phyloP scores from a whole-genome alignment of 2,113 vertebrate genomes.

The Rhabdornis inornatus region DNA sequence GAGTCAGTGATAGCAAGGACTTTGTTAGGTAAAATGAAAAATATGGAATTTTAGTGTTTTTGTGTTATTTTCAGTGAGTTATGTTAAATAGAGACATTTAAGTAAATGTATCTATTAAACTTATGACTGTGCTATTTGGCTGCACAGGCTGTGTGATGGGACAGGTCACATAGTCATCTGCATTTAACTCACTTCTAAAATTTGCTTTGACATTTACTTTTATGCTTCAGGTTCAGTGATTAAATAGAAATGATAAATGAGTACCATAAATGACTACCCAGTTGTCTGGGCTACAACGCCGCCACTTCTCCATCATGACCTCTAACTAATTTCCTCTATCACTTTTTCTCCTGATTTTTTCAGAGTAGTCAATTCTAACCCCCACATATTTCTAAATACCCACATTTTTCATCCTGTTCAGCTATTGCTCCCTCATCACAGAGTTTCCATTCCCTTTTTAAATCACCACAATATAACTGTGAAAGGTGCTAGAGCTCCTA shows the following conservation, averaged over 20 bases:
- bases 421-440: background rate
- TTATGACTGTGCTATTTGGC: background rate
- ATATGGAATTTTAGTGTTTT: background rate
- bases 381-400: background rate
- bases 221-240: conserved; percentile 24
- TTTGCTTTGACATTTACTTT: conserved; percentile 56
- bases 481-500: background rate
- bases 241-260: conserved; percentile 24
- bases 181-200: conserved; percentile 2
- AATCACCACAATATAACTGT: background rate
- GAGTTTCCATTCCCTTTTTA: background rate
- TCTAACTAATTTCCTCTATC: background rate
- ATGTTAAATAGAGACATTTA: background rate
- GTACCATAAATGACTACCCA: background rate
- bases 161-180: background rate
- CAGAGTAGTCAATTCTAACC: background rate
- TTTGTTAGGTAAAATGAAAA: background rate
- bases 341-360: background rate
- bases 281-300: background rate
- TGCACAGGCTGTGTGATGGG: background rate
- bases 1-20: background rate
- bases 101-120: background rate
- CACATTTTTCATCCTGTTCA: background rate
- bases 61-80: background rate
- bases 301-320: background rate